Evolutionary conservation across 2,888 invertebrate genomes (phyloP).

Genomic region (Pharmacophagus antenor): DNA sequence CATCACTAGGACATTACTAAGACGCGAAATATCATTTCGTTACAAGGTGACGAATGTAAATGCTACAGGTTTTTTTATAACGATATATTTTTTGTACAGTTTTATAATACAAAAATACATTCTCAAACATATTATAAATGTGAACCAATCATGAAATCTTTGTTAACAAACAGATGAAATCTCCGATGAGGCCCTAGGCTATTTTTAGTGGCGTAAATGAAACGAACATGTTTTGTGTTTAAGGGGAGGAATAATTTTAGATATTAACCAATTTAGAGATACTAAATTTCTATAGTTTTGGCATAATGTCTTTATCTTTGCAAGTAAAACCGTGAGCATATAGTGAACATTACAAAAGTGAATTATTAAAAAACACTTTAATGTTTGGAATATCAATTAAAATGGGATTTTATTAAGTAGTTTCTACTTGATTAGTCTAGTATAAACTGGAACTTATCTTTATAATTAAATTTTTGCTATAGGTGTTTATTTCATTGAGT

Average conservation of each 20-base stretch:
- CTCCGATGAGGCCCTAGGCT: no score
- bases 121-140: no score
- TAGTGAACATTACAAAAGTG: background rate
- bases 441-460: slow-evolving; percentile 5
- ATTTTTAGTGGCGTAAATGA: no score
- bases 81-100: background rate
- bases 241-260: no score
- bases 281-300: no score
- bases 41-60: background rate
- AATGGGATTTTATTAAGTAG: background rate
- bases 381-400: background rate
- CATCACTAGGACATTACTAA: background rate
- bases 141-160: no score
- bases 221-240: no score
- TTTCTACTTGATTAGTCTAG: background rate
- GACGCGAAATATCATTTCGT: background rate
- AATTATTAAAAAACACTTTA: background rate
- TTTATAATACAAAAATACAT: background rate
- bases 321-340: background rate
- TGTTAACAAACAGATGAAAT: no score
- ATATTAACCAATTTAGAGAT: no score
- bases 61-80: background rate
- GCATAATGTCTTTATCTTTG: no score
- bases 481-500: slow-evolving; percentile 2
- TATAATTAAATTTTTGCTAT: background rate